Evolutionary conservation across 2,888 invertebrate species (phyloP).

Genomic region (Mechanitis messenoides): DNA sequence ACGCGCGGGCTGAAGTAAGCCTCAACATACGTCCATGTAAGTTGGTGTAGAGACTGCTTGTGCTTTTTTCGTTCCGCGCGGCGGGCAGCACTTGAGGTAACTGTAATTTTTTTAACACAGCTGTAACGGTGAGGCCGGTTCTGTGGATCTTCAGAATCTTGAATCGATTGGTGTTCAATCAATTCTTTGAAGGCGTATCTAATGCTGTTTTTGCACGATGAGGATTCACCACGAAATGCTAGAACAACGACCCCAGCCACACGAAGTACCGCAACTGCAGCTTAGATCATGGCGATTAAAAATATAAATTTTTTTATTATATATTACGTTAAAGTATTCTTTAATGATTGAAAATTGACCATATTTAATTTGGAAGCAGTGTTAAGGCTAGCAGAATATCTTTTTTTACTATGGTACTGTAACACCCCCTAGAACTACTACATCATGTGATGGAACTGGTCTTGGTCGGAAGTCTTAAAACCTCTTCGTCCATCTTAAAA

Average conservation of each 20-base stretch:
- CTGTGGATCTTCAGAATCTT: conserved; percentile 47
- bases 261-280: conserved; percentile 3
- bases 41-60: conserved; percentile 55
- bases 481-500: no score
- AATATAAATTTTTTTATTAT: neutral
- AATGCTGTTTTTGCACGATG: conserved; percentile 23
- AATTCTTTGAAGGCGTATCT: conserved; percentile 35
- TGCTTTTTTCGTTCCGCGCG: conserved; percentile 67
- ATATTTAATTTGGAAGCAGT: no score
- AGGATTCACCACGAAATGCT: conserved; percentile 4
- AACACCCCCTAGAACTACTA: no score
- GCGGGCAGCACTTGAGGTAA: conserved; percentile 53
- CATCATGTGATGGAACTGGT: no score
- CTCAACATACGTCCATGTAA: conserved; percentile 60
- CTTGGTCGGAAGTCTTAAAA: no score
- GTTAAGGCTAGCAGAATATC: no score
- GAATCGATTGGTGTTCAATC: conserved; percentile 48
- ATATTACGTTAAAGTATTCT: no score
- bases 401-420: no score
- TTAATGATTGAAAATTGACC: no score
- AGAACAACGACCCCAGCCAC: conserved; percentile 4
- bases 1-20: conserved; percentile 33
- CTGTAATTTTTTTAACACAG: conserved; percentile 71
- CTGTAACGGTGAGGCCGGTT: conserved; percentile 69
- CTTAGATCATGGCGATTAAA: neutral